Base-by-base conservation (phyloP, 2,888 invertebrate genomes). In the Rhorus exstirpatorius region DNA sequence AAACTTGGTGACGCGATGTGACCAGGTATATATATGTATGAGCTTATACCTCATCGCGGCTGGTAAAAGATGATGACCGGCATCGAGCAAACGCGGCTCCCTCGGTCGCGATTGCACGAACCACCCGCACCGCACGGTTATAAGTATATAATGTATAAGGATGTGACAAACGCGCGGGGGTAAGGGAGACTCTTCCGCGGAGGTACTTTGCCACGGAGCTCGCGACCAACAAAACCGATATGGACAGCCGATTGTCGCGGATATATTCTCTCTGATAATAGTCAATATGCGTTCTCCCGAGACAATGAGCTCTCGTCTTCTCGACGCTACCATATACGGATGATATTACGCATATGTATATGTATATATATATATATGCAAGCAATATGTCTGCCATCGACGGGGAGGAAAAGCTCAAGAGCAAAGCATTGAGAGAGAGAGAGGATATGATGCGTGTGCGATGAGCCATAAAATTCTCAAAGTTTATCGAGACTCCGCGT, bases 1-100 rank as follows among this genome's bases (percentile, higher is more conserved):
- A 89, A 92, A 91, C 90, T 91, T 89, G 90, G 91, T 74, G 74
- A 74, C 80, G 77, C 77, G 68, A 4, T 46, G 24, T 49, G 61
- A 21, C 60, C 49, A 26, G 46, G 31, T 60, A 24, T 60, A 46
- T 46, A 55, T 61, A 51, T 41, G 21, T 68, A 19, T 10, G 3
- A 7, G 41, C 17, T 71, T 35, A 10, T 38, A 51, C 19, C 60
- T 49, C 49, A 19, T 46, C 31, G 19, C 61, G 60, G 41, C n/a
- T 51, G 65, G 49, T 78, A 68, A 79, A 84, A 83, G 86, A 81
- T 81, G 85, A 86, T 83, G 83, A 80, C 72, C 76, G 81, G 31
- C 81, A 77, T 78, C 83, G 76, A 58, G 79, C 72, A 78, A 72
- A 58, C 41, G n/a, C n/a, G 53, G 26, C 26, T 58, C 67, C 35